A percentile compares a stretch with the other conserved stretches of the same genome.
phyloP scores from a whole-genome alignment of 2,113 vertebrate species.

The Tenebrosternarchus preto region DNA sequence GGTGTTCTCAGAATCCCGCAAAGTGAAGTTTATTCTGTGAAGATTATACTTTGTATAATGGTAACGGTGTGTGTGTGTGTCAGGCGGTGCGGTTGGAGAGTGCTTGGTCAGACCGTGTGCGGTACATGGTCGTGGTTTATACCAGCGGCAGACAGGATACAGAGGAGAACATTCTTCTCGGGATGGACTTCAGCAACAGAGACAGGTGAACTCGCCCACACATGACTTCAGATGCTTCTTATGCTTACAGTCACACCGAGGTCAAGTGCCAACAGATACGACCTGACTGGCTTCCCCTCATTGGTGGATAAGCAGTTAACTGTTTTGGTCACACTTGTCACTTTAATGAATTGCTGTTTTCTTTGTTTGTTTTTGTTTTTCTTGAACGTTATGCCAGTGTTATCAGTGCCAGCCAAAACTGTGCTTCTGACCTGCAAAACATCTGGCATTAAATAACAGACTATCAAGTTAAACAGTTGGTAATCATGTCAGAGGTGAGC shows the following conservation, averaged over 20 bases:
- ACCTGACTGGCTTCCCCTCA: neutral
- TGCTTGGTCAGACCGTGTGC: slow-evolving; percentile 86
- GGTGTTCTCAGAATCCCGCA: no score
- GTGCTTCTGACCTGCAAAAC: neutral
- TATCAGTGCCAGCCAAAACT: neutral
- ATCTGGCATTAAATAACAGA: neutral
- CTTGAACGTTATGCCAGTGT: neutral
- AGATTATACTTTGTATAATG: no score
- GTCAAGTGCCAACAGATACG: no score
- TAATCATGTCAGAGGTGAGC: neutral
- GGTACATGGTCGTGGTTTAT: slow-evolving; percentile 97
- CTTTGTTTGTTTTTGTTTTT: neutral
- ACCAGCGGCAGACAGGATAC: slow-evolving; percentile 91
- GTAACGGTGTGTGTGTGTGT: neutral
- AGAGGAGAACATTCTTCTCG: slow-evolving; percentile 92
- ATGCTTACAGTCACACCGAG: no score
- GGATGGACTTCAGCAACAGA: slow-evolving; percentile 93
- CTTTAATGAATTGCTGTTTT: neutral
- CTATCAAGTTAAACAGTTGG: no score
- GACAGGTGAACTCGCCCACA: slow-evolving; percentile 81
- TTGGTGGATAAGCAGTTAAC: neutral
- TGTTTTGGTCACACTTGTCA: neutral
- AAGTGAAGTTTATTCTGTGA: no score
- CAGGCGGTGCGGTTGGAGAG: slow-evolving; percentile 95
- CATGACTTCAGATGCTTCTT: no score